phyloP scores from a whole-genome alignment of 2,797 vertebrate genomes.

The Yasuhikotakia modesta region DNA sequence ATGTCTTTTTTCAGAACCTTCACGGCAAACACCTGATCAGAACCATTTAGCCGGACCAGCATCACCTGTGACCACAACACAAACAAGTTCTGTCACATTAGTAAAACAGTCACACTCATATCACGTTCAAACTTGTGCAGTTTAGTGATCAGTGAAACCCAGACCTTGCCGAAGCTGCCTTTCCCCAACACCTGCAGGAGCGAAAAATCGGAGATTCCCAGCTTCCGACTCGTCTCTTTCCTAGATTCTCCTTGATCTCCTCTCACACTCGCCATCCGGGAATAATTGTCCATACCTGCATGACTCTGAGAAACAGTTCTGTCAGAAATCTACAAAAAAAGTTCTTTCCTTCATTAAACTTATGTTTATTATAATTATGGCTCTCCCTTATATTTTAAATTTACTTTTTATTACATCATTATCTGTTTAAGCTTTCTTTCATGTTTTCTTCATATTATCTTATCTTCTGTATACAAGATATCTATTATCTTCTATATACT shows the following conservation, averaged over 20 bases:
- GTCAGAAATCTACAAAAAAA: neutral
- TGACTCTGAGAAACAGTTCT: conserved; percentile 33
- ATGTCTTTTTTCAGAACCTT: conserved; percentile 98
- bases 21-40: conserved; percentile 87
- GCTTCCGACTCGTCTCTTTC: conserved; percentile 52
- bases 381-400: neutral
- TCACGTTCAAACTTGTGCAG: neutral
- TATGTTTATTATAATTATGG: neutral
- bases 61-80: conserved; percentile 82
- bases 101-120: too few relatives aligned
- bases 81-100: neutral
- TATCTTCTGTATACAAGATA: neutral
- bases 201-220: conserved; percentile 86
- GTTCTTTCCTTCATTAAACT: neutral
- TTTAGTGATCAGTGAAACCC: conserved; percentile 51
- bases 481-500: neutral
- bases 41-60: conserved; percentile 86
- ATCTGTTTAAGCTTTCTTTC: neutral
- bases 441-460: too few relatives aligned
- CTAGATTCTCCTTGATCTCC: conserved; percentile 40
- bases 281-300: conserved; percentile 10
- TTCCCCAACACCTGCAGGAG: conserved; percentile 95
- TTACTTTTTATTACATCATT: neutral
- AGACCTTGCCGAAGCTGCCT: conserved; percentile 97
- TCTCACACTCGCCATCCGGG: conserved; percentile 49